Conservation (phyloP, 1,140 invertebrate genomes). For the Cotesia chilonis region DNA sequence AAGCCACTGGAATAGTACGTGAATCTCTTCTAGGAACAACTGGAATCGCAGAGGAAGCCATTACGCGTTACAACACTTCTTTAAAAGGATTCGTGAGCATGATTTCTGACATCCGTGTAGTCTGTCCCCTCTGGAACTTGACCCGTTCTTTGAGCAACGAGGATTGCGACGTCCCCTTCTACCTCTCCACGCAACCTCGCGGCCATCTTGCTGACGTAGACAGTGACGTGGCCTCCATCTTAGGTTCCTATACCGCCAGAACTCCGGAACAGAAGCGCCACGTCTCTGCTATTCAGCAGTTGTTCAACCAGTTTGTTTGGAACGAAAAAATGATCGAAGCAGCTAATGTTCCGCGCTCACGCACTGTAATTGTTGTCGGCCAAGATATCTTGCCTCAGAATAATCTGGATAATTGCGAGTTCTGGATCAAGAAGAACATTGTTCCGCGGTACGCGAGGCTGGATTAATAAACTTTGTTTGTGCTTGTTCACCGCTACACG, state of each 20-base stretch:
- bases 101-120: conserved; percentile 80
- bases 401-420: conserved; percentile 76
- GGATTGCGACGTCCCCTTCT: conserved; percentile 73
- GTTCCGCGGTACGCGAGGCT: conserved; percentile 75
- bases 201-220: conserved; percentile 70
- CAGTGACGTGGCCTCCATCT: conserved; percentile 78
- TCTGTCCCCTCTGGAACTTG: conserved; percentile 76
- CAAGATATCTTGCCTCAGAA: conserved; percentile 72
- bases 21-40: conserved; percentile 72
- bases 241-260: conserved; percentile 77
- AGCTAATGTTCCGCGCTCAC: conserved; percentile 52
- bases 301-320: conserved; percentile 84
- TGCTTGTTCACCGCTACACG: neutral
- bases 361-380: conserved; percentile 71
- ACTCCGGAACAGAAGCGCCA: conserved; percentile 77
- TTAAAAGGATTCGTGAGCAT: conserved; percentile 74
- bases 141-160: conserved; percentile 60
- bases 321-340: conserved; percentile 71
- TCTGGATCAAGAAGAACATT: conserved; percentile 78
- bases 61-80: conserved; percentile 72
- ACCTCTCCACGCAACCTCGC: conserved; percentile 74
- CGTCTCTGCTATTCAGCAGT: conserved; percentile 79
- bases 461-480: conserved; percentile 58
- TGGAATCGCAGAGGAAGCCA: conserved; percentile 69
- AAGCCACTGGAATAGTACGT: conserved; percentile 71